These are phyloP conservation scores for Phataginus tricuspis DNA, from an alignment of 2,797 vertebrate genomes.

Conservation along the genomic window DNA sequence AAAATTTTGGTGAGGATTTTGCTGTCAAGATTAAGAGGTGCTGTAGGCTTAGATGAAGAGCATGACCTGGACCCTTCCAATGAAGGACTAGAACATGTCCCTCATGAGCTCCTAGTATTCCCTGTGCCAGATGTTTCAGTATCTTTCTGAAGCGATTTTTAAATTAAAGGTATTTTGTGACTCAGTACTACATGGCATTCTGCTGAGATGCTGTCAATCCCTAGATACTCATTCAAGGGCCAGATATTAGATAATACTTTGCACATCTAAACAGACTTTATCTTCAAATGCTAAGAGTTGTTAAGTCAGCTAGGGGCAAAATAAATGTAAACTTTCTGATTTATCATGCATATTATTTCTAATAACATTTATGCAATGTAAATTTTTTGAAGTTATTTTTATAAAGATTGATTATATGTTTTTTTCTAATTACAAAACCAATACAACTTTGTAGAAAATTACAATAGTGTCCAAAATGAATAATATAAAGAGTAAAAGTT, in stretches of 20 bases:
- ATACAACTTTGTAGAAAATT: neutral
- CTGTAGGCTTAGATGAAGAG: slow-evolving; percentile 79
- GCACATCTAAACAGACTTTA: slow-evolving; percentile 75
- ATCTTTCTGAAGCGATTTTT: slow-evolving; percentile 63
- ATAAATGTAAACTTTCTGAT: slow-evolving; percentile 5
- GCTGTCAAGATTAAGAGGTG: slow-evolving; percentile 79
- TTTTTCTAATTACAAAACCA: slow-evolving; percentile 35
- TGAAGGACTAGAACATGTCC: slow-evolving; percentile 73
- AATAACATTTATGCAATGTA: neutral
- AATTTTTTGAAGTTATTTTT: too few relatives aligned
- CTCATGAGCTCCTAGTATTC: slow-evolving; percentile 7
- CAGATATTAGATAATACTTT: slow-evolving; percentile 80
- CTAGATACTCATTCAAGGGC: slow-evolving; percentile 75
- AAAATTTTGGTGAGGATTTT: slow-evolving; percentile 83
- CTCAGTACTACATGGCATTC: slow-evolving; percentile 71
- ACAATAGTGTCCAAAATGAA: slow-evolving; percentile 33
- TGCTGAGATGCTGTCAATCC: slow-evolving; percentile 80
- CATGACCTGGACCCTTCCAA: slow-evolving; percentile 51
- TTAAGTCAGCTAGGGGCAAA: slow-evolving; percentile 69
- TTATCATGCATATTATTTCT: neutral
- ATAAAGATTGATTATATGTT: slow-evolving; percentile 4
- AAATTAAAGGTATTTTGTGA: slow-evolving; percentile 71
- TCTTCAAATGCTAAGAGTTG: slow-evolving; percentile 75
- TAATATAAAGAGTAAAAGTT: slow-evolving; percentile 8
- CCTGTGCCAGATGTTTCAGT: slow-evolving; percentile 54